Base-by-base conservation (phyloP, 2,113 vertebrate genomes). In the Panurus biarmicus region DNA sequence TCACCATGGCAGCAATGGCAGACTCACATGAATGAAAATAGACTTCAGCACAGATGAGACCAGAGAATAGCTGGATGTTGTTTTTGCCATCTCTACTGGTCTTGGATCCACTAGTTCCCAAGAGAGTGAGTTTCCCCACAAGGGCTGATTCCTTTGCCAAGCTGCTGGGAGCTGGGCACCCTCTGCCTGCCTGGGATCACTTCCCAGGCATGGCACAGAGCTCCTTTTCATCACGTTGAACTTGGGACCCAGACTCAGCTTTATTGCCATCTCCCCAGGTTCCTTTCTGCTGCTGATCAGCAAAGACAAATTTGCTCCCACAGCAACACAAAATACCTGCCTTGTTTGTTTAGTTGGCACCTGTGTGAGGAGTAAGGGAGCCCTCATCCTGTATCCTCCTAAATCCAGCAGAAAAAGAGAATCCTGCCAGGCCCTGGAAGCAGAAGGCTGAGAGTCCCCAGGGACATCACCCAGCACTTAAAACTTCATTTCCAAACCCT, bases 1-100 rank as follows among this genome's bases (percentile, higher is more conserved):
- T 94, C 90, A 66, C 88, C 88, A 71, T 89, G 92, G 88, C 79
- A 96, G 90, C 92, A 89, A 93, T 85, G 74, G 90, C 88, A 95
- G 90, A 54, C 48, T 80, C 26, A 28, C 60, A 86, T 70, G 64
- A 94, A 67, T 87, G 92, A 89, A 89, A 96, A 91, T 44, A 93
- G 93, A 74, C 29, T 22, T 60, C 26, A 85, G 57, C 53, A 21
- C 14, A 72, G 92, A 48, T 3, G 19, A 80, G 88, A 14, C 33
- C 5, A 1, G 62, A 45, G 66, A 72, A 53, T n/a, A 31, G 82
- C 3, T 87, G 62, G 74, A n/a, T 56, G 82, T 14, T 47, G 71
- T 1, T 85, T 67, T 67, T 62, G 56, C 56, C 66, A 47, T 53
- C 65, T 50, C 35, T 36, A 1, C 66, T 65, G 61, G 29, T 64